Evolutionary conservation across 2,888 invertebrate genomes (phyloP).

Genomic region (Athripsodes cinereus): DNA sequence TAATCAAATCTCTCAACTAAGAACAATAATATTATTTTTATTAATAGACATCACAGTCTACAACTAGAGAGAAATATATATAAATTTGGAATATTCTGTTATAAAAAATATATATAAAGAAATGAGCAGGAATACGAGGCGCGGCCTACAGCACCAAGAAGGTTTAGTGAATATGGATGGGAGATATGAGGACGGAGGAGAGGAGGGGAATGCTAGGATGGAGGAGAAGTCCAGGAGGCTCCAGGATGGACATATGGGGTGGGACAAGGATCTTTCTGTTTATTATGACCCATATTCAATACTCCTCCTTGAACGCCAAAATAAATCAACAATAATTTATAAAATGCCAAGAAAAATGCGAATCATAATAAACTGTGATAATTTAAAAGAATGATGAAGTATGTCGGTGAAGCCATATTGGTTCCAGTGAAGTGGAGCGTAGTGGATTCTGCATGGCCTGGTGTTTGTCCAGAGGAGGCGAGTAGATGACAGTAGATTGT

Average conservation of each 20-base stretch:
- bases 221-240: background rate
- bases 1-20: slow-evolving; percentile 20
- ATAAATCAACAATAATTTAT: slow-evolving; percentile 11
- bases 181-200: background rate
- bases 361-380: slow-evolving; percentile 27
- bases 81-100: slow-evolving; percentile 18
- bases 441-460: background rate
- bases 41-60: slow-evolving; percentile 28
- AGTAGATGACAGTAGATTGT: too few relatives aligned
- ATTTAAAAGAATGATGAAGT: slow-evolving; percentile 26
- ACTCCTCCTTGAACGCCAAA: slow-evolving; percentile 25
- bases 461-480: background rate
- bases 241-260: background rate
- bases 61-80: slow-evolving; percentile 24
- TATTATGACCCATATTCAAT: slow-evolving; percentile 20
- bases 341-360: slow-evolving; percentile 27
- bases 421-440: background rate
- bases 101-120: slow-evolving; percentile 15
- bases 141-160: slow-evolving; percentile 26
- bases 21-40: slow-evolving; percentile 15
- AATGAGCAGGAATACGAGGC: slow-evolving; percentile 26
- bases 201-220: background rate
- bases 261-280: background rate
- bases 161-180: slow-evolving; percentile 24
- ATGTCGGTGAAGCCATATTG: slow-evolving; percentile 24